These are phyloP conservation scores for Scytalopus superciliaris DNA, from an alignment of 2,113 vertebrate genomes.

Conservation along the genomic window DNA sequence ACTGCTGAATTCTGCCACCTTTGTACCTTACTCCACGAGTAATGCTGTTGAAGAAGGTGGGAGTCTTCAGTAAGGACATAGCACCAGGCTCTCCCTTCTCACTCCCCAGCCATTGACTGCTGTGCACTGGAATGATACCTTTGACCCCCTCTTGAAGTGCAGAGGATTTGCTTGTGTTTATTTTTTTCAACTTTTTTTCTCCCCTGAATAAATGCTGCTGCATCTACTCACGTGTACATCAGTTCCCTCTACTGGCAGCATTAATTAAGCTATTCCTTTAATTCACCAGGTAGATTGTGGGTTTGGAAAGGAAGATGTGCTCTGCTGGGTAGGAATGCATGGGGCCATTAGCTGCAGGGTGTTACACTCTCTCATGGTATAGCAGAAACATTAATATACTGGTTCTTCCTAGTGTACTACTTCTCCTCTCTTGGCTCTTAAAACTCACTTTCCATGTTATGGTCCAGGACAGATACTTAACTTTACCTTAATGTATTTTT, in stretches of 20 bases:
- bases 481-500: not conserved
- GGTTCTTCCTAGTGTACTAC: not conserved
- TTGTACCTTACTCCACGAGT: not conserved
- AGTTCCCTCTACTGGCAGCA: conserved; percentile 62
- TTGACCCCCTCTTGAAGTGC: not conserved
- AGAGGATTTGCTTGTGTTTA: not conserved
- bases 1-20: not conserved
- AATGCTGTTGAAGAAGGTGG: not conserved
- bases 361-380: fast-evolving
- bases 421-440: not conserved
- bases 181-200: not conserved
- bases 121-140: not conserved
- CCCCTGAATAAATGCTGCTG: not conserved
- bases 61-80: not conserved
- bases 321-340: not conserved
- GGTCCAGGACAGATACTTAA: not conserved
- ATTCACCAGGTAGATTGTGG: not conserved
- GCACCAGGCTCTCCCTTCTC: not conserved
- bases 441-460: not conserved
- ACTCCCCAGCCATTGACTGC: not conserved
- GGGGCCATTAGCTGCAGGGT: not conserved
- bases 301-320: not conserved
- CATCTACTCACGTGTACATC: conserved; percentile 53
- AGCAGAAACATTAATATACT: not conserved
- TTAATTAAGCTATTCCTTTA: conserved; percentile 53